Base-by-base conservation (phyloP, 2,888 invertebrate species). In the Linnaemya vulpina region DNA sequence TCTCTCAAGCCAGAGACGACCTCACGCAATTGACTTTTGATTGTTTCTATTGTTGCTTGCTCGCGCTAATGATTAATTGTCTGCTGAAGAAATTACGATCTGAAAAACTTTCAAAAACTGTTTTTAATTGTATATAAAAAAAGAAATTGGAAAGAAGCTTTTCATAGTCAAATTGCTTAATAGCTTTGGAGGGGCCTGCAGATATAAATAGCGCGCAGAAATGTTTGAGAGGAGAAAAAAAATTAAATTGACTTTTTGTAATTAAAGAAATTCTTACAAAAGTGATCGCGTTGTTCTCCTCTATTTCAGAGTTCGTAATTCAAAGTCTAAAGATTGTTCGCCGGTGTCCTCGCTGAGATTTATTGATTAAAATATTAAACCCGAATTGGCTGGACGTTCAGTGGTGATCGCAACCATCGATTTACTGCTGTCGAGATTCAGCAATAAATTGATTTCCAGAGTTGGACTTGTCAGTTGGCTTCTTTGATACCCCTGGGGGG, bases 21-120 rank as follows among this genome's bases (percentile, higher is more conserved):
- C 78, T 82, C 78, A 85, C 82, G 82, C 82, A 82, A 82, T 85
- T 82, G 82, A 71, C 35, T 83, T 76, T 82, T 70, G 2, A 17
- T 22, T 35, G 58, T 35, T 22, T 67, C 25, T 58, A 38, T 13
- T 15, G 4, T n/a, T n/a, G n/a, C n/a, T 49, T 13, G 38, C 13
- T 38, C 60, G 51, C 38, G 17, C 55, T 81, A 71, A 38, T 80
- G 84, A 84, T 84, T 84, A 77, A 84, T 84, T 76, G 76, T 35
- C 17, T 73, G 71, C 53, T 73, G 67, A 68, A 73, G 60, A 55
- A 77, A 43, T 80, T 77, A 73, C 73, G 63, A 79, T 30, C 0
- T 11, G 46, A 63, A 74, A 20, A 60, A 46, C 25, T 53, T 76
- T 76, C n/a, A 10, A 77, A 30, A 25, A 15, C 22, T 38, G 40